These are phyloP conservation scores for Acrobasis consociella DNA, from an alignment of 2,888 invertebrate genomes.

Conservation along the genomic window DNA sequence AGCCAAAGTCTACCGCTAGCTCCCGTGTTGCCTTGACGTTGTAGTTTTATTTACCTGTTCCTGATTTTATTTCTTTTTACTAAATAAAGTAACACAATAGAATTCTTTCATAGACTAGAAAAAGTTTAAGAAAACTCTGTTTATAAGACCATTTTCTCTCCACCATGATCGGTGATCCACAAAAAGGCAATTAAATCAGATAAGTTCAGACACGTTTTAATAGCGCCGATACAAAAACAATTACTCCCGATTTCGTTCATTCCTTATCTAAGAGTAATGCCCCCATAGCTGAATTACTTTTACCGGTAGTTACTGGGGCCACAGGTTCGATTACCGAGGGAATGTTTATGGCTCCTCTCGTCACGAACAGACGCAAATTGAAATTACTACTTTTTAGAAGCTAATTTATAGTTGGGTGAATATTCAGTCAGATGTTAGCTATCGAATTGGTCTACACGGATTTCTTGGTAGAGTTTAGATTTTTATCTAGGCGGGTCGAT, in stretches of 20 bases:
- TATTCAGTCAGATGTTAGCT: slow-evolving; percentile 4
- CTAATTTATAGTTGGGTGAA: slow-evolving; percentile 21
- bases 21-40: too few species aligned
- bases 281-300: slow-evolving; percentile 27
- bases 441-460: background rate
- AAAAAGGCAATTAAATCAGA: slow-evolving; percentile 24
- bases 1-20: too few species aligned
- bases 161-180: slow-evolving; percentile 11
- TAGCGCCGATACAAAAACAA: slow-evolving; percentile 20
- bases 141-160: background rate
- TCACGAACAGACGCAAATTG: slow-evolving; percentile 35
- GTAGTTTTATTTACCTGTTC: too few species aligned
- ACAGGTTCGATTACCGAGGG: slow-evolving; percentile 33
- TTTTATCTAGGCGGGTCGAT: background rate
- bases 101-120: background rate
- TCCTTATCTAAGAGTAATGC: slow-evolving; percentile 25
- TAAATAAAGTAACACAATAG: too few species aligned
- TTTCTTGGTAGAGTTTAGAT: slow-evolving; percentile 1
- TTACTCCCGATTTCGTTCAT: slow-evolving; percentile 19
- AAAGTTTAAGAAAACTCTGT: background rate
- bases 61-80: too few species aligned
- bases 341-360: slow-evolving; percentile 32
- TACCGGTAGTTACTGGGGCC: slow-evolving; percentile 27
- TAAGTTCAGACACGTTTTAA: slow-evolving; percentile 23
- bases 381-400: slow-evolving; percentile 32